A percentile compares a stretch with the other conserved stretches of the same genome.
These are phyloP conservation scores for Halisarca cf. caerulea DNA, from an alignment of 37 sponge, comb jelly and placozoan species.

Conservation along the genomic window DNA sequence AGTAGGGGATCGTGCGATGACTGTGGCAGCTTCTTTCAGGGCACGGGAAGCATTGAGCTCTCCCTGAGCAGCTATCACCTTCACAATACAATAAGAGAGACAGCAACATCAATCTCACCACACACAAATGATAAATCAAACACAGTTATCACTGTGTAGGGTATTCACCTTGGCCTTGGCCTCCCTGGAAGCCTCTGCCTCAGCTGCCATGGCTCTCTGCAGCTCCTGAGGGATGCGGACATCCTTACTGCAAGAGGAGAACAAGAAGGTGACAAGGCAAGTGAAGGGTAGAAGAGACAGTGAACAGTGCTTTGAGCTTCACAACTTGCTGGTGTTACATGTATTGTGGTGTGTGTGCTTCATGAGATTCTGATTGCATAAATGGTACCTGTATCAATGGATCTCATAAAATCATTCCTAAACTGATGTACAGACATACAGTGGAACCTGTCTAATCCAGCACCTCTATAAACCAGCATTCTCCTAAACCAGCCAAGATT, in stretches of 20 bases:
- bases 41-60: conserved; percentile 94
- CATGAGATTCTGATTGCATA: too few relatives aligned
- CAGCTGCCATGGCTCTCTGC: conserved; percentile 97
- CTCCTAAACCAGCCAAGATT: too few relatives aligned
- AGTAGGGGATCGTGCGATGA: conserved; percentile 81
- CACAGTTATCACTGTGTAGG: background rate
- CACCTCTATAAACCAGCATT: too few relatives aligned
- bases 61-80: conserved; percentile 95
- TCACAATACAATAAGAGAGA: background rate
- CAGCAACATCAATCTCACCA: background rate
- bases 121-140: background rate
- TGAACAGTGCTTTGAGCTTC: background rate
- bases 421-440: too few relatives aligned
- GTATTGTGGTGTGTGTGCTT: too few relatives aligned
- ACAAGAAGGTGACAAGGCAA: background rate
- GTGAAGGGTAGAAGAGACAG: background rate
- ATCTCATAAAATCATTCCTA: too few relatives aligned
- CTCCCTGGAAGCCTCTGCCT: conserved; percentile 95
- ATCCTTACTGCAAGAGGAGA: conserved; percentile 77
- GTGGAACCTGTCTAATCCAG: too few relatives aligned
- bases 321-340: too few relatives aligned
- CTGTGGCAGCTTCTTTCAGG: conserved; percentile 96
- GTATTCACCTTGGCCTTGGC: conserved; percentile 88
- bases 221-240: conserved; percentile 89
- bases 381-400: too few relatives aligned